Base-by-base conservation (phyloP, 1,140 invertebrate species). In the Cydia pomonella region DNA sequence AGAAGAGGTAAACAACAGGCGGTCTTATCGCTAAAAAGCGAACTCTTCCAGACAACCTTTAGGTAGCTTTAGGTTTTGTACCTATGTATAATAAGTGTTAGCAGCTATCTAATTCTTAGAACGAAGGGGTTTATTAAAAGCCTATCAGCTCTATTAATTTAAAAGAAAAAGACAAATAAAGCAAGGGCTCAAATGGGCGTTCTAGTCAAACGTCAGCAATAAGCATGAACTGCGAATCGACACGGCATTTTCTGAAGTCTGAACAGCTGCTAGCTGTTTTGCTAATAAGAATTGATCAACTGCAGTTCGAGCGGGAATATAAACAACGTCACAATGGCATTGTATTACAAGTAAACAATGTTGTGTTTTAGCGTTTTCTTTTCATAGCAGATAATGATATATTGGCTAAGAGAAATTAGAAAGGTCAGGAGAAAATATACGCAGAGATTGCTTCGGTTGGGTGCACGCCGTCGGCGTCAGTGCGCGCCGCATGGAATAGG, bases 341-440 rank as follows among this genome's bases (percentile, higher is more conserved):
- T 18, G 1, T 50, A 44, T 44, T n/a, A n/a, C n/a, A 50, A 18
- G n/a, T 50, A 50, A 50, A 18, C 47, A 50, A 50, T n/a, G 2
- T n/a, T 50, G n/a, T 50, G n/a, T 50, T 50, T 50, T 50, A 50
- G 18, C 18, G 12, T n/a, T 50, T 50, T n/a, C n/a, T 50, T 50
- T n/a, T 50, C 16, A 18, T 50, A 18, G 47, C 16, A n/a, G n/a
- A n/a, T 50, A n/a, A 44, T 44, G 41, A 44, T 44, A 44, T 44
- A 69, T 69, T 13, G 10, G 76, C 72, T 75, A 72, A 77, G 82
- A 77, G 80, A 84, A 84, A 84, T 82, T 82, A 84, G 82, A 84
- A 82, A 82, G 79, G 82, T 82, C 77, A 79, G 77, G 21, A 77
- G 82, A 82, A 83, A 80, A 80, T 79, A 75, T 77, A 76, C 64